Percentiles rank a stretch among this genome's conserved stretches.
These are phyloP conservation scores for Terrapene triunguis DNA, from an alignment of 2,113 vertebrate genomes.

Conservation along the genomic window DNA sequence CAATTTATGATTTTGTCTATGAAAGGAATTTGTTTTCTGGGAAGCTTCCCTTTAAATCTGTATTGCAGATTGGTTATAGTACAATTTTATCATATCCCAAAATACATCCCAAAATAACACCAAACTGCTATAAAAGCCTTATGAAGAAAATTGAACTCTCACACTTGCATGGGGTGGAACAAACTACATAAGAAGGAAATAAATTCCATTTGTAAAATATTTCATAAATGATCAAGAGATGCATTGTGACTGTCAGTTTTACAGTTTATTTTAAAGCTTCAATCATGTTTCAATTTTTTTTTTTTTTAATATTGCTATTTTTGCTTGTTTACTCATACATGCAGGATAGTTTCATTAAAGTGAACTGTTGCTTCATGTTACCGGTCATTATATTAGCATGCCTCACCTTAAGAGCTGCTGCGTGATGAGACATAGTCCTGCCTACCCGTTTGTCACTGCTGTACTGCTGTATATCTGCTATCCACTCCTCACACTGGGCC, in stretches of 20 bases:
- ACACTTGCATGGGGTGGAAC: neutral
- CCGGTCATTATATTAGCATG: neutral
- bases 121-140: neutral
- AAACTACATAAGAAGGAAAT: neutral
- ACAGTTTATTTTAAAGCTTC: neutral
- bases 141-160: neutral
- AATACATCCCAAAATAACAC: neutral
- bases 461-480: constrained; percentile 98
- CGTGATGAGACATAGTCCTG: constrained; percentile 98
- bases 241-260: neutral
- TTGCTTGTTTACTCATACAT: neutral
- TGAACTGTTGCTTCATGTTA: neutral
- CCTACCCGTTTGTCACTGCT: constrained; percentile 98
- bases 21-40: neutral
- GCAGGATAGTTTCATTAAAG: neutral
- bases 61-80: neutral
- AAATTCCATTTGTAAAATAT: neutral
- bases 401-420: constrained; percentile 95
- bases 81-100: neutral
- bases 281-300: neutral
- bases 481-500: constrained; percentile 99
- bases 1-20: neutral
- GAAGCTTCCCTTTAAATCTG: neutral
- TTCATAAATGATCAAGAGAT: neutral
- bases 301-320: neutral